Evolutionary conservation across 1,140 invertebrate species (phyloP).

Genomic region (Drosophila auraria): DNA sequence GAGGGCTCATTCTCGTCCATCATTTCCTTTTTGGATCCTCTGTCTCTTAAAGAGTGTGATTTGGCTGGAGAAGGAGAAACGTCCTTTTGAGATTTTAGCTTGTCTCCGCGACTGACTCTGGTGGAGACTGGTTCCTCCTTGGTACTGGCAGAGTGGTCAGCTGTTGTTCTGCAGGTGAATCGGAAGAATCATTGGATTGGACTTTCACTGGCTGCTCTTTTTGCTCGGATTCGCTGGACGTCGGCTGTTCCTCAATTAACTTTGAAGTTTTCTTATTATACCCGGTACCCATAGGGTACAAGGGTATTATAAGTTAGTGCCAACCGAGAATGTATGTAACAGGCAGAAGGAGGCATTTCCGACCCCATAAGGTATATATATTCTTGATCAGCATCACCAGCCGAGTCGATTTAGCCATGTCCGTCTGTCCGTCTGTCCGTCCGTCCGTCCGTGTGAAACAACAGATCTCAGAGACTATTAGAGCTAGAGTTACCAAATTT

Average conservation of each 20-base stretch:
- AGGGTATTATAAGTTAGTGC: too few species aligned
- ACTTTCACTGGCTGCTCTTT: not conserved
- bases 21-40: not conserved
- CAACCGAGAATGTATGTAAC: too few species aligned
- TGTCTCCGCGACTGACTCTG: slow-evolving; percentile 13
- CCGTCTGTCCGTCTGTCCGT: too few species aligned
- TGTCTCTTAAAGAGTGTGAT: not conserved
- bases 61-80: not conserved
- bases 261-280: too few species aligned
- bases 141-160: not conserved
- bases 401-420: too few species aligned
- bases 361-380: too few species aligned
- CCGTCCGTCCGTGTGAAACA: too few species aligned
- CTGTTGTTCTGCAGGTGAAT: not conserved
- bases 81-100: not conserved
- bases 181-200: not conserved
- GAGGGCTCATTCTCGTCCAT: not conserved
- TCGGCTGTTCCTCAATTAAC: slow-evolving; percentile 5
- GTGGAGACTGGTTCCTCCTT: not conserved
- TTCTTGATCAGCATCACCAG: too few species aligned
- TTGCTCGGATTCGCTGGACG: not conserved
- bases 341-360: too few species aligned
- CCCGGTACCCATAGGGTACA: too few species aligned
- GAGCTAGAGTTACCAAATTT: too few species aligned
- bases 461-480: too few species aligned